Evolutionary conservation across 2,113 vertebrate genomes (phyloP).

Genomic region (Vidua chalybeata): DNA sequence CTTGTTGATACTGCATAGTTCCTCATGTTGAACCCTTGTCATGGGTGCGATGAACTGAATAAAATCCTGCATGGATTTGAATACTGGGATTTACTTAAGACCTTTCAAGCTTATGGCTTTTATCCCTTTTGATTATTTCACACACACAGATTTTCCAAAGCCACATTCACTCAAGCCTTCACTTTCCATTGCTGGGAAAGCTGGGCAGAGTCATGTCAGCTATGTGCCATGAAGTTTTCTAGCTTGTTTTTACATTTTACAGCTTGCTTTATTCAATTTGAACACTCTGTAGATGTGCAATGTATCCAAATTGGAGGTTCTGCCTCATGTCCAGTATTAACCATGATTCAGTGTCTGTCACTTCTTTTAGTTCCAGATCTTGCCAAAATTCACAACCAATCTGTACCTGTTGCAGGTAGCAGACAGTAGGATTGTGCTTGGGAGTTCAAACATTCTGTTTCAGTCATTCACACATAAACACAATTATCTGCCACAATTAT

Average conservation of each 20-base stretch:
- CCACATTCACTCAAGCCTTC: not conserved
- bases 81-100: not conserved
- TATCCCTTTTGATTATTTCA: not conserved
- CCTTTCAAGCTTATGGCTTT: not conserved
- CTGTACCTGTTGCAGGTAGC: not conserved
- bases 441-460: not conserved
- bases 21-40: not conserved
- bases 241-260: not conserved
- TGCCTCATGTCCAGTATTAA: not conserved
- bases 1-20: not conserved
- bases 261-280: not conserved
- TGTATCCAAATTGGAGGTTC: not conserved
- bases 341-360: rapidly evolving
- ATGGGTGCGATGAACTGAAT: not conserved
- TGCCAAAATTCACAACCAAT: not conserved
- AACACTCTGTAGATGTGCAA: not conserved
- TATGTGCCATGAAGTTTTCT: not conserved
- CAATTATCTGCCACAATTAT: not conserved
- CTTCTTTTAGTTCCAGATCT: not conserved
- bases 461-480: not conserved
- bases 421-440: not conserved
- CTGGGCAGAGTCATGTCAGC: not conserved
- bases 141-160: not conserved
- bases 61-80: not conserved
- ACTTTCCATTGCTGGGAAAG: not conserved